These are phyloP conservation scores for Neodiprion pinetum DNA, from an alignment of 1,140 invertebrate species.

Conservation along the genomic window DNA sequence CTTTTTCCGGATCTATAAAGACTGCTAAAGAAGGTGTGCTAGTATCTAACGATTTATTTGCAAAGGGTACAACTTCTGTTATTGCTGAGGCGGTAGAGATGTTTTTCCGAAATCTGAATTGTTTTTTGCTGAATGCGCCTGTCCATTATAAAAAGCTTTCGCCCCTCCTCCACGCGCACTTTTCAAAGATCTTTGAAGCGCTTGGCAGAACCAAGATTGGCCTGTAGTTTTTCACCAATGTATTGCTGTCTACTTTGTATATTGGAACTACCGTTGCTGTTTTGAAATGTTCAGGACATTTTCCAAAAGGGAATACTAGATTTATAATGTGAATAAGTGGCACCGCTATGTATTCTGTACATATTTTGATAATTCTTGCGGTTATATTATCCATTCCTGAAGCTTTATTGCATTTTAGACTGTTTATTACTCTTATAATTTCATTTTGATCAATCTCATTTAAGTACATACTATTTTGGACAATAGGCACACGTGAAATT, in stretches of 20 bases:
- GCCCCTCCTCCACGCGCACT: constrained; percentile 10
- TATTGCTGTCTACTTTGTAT: constrained; percentile 32
- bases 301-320: neutral
- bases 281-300: neutral
- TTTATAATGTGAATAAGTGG: neutral
- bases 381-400: neutral
- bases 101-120: constrained; percentile 22
- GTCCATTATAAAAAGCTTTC: constrained; percentile 14
- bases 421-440: neutral
- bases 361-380: neutral
- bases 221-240: constrained; percentile 33
- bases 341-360: neutral
- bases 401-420: neutral
- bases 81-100: constrained; percentile 22
- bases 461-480: neutral
- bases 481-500: neutral
- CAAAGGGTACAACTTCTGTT: constrained; percentile 6
- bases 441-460: neutral
- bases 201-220: constrained; percentile 31
- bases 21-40: constrained; percentile 18
- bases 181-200: constrained; percentile 27
- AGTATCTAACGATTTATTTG: constrained; percentile 11
- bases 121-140: neutral
- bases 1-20: constrained; percentile 32
- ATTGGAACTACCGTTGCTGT: constrained; percentile 26